phyloP scores from a whole-genome alignment of 2,888 invertebrate genomes.

The Phyto melanocephala region DNA sequence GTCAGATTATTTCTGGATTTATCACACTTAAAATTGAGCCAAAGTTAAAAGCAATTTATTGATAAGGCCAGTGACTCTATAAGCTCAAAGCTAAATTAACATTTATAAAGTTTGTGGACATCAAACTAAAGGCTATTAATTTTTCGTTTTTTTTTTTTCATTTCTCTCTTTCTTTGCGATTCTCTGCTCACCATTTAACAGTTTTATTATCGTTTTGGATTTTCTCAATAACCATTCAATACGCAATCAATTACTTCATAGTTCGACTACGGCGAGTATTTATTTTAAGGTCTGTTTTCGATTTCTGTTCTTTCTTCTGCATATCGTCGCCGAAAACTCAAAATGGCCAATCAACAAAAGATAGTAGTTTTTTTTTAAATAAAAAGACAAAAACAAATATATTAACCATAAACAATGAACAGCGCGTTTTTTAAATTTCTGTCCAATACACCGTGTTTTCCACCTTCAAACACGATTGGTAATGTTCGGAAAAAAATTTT shows the following conservation, averaged over 20 bases:
- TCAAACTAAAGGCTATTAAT: conserved; percentile 20
- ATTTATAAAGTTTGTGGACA: conserved; percentile 27
- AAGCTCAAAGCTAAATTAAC: conserved; percentile 22
- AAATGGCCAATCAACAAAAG: no score
- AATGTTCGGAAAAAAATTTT: no score
- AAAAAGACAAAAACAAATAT: no score
- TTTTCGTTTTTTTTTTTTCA: not conserved
- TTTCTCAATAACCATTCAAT: conserved; percentile 3
- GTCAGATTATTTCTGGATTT: conserved; percentile 23
- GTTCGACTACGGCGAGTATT: not conserved
- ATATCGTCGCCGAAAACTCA: not conserved
- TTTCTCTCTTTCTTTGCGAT: not conserved
- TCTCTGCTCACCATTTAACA: not conserved
- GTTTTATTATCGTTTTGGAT: not conserved
- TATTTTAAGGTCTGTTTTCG: not conserved
- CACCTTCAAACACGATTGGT: no score
- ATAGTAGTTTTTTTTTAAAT: no score
- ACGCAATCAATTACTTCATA: conserved; percentile 20
- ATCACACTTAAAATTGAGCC: conserved; percentile 14
- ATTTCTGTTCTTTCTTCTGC: not conserved
- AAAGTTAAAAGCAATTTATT: conserved; percentile 27
- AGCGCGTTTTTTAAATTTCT: no score
- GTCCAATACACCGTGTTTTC: no score
- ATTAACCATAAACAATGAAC: no score
- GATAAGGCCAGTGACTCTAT: not conserved